A percentile compares a stretch with the other conserved stretches of the same genome.
Conservation (phyloP, 2,888 invertebrate genomes). For the Erebia ligea region DNA sequence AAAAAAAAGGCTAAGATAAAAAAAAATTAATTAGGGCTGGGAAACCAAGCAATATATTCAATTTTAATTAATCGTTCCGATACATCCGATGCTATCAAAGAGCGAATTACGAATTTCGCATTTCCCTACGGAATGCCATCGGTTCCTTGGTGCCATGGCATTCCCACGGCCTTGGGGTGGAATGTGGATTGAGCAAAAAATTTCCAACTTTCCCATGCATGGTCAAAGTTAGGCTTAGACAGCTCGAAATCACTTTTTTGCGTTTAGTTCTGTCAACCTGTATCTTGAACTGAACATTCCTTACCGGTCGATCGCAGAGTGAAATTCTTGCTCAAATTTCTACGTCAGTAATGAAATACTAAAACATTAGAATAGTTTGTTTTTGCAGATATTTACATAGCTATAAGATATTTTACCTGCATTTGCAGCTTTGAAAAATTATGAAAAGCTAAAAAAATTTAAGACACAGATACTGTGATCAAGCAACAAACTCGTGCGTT, state of each 20-base stretch:
- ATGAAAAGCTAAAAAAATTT: not conserved
- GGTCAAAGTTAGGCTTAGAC: slow-evolving; percentile 56
- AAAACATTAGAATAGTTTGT: not conserved
- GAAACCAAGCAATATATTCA: slow-evolving; percentile 55
- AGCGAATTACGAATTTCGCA: slow-evolving; percentile 65
- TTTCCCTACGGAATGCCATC: slow-evolving; percentile 78
- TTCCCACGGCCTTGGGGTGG: slow-evolving; percentile 76
- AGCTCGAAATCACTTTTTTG: slow-evolving; percentile 37
- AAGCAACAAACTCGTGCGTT: not conserved
- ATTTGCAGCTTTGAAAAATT: not conserved
- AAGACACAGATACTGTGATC: not conserved
- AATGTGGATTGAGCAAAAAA: slow-evolving; percentile 66
- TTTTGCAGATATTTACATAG: not conserved
- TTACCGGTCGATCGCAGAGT: slow-evolving; percentile 2
- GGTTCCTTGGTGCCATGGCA: slow-evolving; percentile 45
- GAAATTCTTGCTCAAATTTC: not conserved
- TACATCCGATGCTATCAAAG: slow-evolving; percentile 72
- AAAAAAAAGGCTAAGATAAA: not conserved
- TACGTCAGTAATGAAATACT: not conserved
- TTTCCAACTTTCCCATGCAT: slow-evolving; percentile 76
- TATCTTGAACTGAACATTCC: not conserved
- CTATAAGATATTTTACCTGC: not conserved
- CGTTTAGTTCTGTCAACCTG: slow-evolving; percentile 18
- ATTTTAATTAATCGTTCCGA: slow-evolving; percentile 73
- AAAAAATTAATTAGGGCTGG: slow-evolving; percentile 25